These are phyloP conservation scores for Drosophila neutralis DNA, from an alignment of 2,888 invertebrate species.

Conservation along the genomic window DNA sequence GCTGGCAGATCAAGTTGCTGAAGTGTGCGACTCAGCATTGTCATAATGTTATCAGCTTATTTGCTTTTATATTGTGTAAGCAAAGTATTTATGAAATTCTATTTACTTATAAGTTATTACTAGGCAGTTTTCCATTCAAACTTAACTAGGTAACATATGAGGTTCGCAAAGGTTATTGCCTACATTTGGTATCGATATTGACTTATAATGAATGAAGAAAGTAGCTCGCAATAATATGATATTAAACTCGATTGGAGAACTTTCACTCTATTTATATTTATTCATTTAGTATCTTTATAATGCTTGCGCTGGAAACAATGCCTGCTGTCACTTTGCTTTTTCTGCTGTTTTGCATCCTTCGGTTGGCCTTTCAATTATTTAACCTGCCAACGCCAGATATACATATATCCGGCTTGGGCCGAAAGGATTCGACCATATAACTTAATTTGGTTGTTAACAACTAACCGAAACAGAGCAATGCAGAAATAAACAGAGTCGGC, in stretches of 20 bases:
- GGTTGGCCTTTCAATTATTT: constrained; percentile 14
- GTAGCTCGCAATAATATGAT: neutral
- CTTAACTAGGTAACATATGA: neutral
- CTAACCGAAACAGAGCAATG: constrained; percentile 52
- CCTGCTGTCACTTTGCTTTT: constrained; percentile 9
- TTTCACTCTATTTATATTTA: neutral
- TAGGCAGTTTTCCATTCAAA: neutral
- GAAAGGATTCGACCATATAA: constrained; percentile 58
- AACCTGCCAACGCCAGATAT: constrained; percentile 5
- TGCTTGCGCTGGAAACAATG: neutral
- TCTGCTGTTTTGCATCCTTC: neutral
- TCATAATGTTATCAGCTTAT: constrained; percentile 54
- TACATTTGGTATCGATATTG: neutral
- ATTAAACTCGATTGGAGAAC: neutral
- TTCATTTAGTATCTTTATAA: neutral
- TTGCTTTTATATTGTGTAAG: constrained; percentile 3
- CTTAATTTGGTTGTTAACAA: constrained; percentile 72
- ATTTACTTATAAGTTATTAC: constrained; percentile 16
- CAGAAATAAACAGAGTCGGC: constrained; percentile 24
- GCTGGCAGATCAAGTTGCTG: constrained; percentile 10
- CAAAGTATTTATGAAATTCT: neutral
- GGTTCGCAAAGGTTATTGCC: neutral
- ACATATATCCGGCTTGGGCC: neutral
- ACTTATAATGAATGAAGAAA: neutral
- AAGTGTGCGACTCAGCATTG: constrained; percentile 40